phyloP scores from a whole-genome alignment of 2,113 vertebrate species.

The Percina caprodes region DNA sequence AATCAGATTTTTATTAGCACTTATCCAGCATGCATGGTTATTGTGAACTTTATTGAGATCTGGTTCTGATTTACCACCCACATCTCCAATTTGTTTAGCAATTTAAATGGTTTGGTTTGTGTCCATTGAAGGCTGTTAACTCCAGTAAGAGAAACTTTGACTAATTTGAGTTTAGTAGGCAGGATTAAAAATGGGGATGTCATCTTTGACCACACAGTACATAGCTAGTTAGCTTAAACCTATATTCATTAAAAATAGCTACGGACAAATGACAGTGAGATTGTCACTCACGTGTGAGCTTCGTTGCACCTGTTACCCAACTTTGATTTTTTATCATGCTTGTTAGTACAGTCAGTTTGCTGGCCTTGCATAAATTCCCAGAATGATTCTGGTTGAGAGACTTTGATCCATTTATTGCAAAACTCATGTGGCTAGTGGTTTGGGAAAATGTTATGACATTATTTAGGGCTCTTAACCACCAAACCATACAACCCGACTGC shows the following conservation, averaged over 20 bases:
- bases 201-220: too few species aligned
- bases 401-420: background rate
- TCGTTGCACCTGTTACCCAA: constrained; percentile 11
- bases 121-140: background rate
- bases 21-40: background rate
- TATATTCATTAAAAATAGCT: background rate
- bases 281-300: background rate
- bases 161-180: background rate
- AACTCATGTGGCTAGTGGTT: background rate
- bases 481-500: background rate
- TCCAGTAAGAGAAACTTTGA: background rate
- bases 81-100: background rate
- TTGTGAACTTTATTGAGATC: background rate
- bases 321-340: background rate
- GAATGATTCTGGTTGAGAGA: background rate
- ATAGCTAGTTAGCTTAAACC: background rate
- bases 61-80: background rate
- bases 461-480: background rate
- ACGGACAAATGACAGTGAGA: background rate
- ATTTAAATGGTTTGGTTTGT: background rate
- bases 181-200: background rate
- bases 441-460: background rate
- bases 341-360: constrained; percentile 2
- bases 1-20: background rate
- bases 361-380: background rate